Percentiles rank a stretch among this genome's conserved stretches.
phyloP scores from a whole-genome alignment of 1,140 invertebrate genomes.

The Pseudachorutes palmiensis region DNA sequence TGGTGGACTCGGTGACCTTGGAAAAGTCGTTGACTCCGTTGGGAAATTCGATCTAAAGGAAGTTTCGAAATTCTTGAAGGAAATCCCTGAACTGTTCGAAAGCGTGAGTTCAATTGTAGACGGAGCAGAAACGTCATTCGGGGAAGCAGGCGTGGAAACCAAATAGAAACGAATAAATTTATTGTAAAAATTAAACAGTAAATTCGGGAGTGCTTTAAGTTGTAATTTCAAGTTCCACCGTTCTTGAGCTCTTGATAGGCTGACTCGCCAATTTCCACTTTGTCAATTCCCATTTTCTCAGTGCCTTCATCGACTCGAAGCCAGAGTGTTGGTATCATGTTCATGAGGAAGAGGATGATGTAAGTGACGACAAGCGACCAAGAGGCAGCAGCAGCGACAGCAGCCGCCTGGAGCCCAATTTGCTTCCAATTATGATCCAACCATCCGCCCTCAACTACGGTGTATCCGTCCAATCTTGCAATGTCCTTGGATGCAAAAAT shows the following conservation, averaged over 20 bases:
- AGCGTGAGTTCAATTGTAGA: constrained; percentile 29
- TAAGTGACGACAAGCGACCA: constrained; percentile 32
- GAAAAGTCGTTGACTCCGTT: constrained; percentile 28
- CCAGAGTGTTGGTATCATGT: constrained; percentile 34
- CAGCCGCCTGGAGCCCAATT: constrained; percentile 23
- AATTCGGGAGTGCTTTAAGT: not conserved
- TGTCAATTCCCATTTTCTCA: constrained; percentile 23
- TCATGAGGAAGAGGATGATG: constrained; percentile 30
- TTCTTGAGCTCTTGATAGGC: constrained; percentile 22
- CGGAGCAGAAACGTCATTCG: constrained; percentile 28
- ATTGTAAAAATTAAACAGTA: not conserved
- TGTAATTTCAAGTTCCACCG: not conserved
- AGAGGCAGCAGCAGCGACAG: constrained; percentile 7
- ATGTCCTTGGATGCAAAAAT: constrained; percentile 26
- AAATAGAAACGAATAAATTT: not conserved
- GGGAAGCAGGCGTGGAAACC: not conserved
- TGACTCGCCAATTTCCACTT: constrained; percentile 27
- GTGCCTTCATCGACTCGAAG: constrained; percentile 20
- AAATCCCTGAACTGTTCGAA: constrained; percentile 34
- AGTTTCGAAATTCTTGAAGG: constrained; percentile 27
- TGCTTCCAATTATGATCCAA: constrained; percentile 29
- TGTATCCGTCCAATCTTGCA: constrained; percentile 18
- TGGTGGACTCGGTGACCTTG: constrained; percentile 25
- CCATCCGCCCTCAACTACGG: constrained; percentile 24
- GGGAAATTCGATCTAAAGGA: constrained; percentile 27